Evolutionary conservation across 2,797 vertebrate genomes (phyloP).

Genomic region (Oceanodroma leucorhoa): DNA sequence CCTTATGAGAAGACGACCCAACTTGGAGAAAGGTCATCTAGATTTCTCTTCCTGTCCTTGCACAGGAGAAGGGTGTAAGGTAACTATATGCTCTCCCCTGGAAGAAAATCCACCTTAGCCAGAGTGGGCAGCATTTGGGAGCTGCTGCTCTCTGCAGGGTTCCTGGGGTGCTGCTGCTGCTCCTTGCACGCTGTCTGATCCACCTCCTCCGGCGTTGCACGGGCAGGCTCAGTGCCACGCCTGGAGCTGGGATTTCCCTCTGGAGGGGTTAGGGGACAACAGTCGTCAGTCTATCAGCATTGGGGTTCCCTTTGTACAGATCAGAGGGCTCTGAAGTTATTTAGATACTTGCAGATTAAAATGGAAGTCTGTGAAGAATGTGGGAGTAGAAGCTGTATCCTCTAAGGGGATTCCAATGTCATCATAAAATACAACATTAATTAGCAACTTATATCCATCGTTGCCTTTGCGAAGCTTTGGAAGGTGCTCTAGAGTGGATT

Average conservation of each 20-base stretch:
- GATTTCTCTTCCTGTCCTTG: background rate
- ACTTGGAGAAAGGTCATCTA: background rate
- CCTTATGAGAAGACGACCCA: background rate
- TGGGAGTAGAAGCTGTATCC: background rate
- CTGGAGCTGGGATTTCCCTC: background rate
- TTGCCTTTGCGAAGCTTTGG: background rate
- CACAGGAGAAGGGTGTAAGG: background rate
- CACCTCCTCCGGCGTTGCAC: accelerated
- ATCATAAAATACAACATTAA: background rate
- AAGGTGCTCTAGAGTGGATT: background rate
- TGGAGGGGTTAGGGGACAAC: background rate
- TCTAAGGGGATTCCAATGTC: background rate
- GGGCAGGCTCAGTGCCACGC: too few species aligned
- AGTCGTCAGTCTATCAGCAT: background rate
- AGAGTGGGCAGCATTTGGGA: background rate
- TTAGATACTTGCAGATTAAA: background rate
- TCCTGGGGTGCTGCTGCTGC: background rate
- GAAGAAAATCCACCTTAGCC: background rate
- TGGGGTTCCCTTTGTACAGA: background rate
- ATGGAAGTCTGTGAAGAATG: background rate
- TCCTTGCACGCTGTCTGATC: background rate
- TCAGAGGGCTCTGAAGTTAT: background rate
- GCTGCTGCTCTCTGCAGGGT: background rate
- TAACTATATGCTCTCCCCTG: background rate
- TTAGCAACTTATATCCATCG: background rate